phyloP scores from a whole-genome alignment of 2,797 vertebrate species.

The Arrhamphus sclerolepis region DNA sequence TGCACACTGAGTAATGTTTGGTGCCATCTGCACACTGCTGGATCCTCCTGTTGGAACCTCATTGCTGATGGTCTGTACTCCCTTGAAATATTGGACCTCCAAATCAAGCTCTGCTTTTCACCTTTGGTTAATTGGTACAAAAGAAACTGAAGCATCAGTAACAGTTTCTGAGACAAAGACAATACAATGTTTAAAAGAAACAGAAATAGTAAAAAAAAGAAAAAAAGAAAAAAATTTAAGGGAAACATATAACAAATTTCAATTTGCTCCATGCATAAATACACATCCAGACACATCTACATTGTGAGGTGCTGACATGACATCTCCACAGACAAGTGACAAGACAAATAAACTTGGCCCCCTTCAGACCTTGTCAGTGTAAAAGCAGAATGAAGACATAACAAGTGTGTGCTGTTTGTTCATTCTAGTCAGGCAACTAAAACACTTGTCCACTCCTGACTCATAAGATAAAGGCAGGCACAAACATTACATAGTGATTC shows the following conservation, averaged over 20 bases:
- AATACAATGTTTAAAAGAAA: constrained; percentile 32
- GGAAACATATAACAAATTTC: constrained; percentile 69
- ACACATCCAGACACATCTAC: constrained; percentile 79
- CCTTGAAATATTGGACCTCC: constrained; percentile 49
- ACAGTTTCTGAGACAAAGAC: constrained; percentile 74
- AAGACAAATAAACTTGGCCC: constrained; percentile 36
- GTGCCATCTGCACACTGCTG: constrained; percentile 75
- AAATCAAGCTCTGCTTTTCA: constrained; percentile 81
- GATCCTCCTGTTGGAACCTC: constrained; percentile 34
- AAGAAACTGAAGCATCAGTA: constrained; percentile 83
- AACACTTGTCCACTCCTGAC: constrained; percentile 17
- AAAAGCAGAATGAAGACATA: constrained; percentile 49
- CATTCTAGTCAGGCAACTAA: constrained; percentile 29
- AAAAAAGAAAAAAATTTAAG: too few relatives aligned
- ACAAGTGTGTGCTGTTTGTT: constrained; percentile 47
- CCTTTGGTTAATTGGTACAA: constrained; percentile 87
- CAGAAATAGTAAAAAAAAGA: constrained; percentile 23
- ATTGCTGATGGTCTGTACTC: constrained; percentile 46
- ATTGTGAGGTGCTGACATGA: constrained; percentile 66
- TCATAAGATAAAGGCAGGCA: constrained; percentile 3
- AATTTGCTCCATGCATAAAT: constrained; percentile 82
- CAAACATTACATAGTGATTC: constrained; percentile 4
- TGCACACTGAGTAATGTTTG: constrained; percentile 87
- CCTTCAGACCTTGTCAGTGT: constrained; percentile 51
- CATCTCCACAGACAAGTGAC: constrained; percentile 52